These are phyloP conservation scores for Chelon labrosus DNA, from an alignment of 2,797 vertebrate genomes.

Conservation along the genomic window DNA sequence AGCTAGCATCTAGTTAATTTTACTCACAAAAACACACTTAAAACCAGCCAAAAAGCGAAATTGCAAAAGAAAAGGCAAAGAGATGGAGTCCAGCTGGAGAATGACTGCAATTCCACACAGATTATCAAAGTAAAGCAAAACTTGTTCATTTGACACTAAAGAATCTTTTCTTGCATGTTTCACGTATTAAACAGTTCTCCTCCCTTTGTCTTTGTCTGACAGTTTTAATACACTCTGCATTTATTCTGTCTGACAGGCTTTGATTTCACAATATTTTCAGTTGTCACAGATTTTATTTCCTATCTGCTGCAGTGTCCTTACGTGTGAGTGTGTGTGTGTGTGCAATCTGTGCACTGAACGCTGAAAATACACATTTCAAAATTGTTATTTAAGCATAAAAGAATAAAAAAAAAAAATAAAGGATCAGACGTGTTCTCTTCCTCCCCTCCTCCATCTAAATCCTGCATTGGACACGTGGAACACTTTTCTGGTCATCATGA, in stretches of 20 bases:
- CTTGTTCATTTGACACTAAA: neutral
- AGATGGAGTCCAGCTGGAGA: too few species aligned
- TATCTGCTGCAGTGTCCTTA: neutral
- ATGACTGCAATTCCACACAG: neutral
- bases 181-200: neutral
- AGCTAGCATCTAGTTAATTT: neutral
- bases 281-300: neutral
- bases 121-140: neutral
- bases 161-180: neutral
- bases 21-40: neutral
- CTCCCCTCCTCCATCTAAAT: conserved; percentile 62
- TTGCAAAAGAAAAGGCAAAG: neutral
- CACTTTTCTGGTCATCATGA: conserved; percentile 72
- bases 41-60: neutral
- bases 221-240: neutral
- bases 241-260: neutral
- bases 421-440: conserved; percentile 45
- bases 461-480: conserved; percentile 81
- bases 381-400: conserved; percentile 10
- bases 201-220: too few species aligned
- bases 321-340: neutral
- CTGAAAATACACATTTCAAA: conserved; percentile 19
- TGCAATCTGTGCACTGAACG: neutral
- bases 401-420: neutral
- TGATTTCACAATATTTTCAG: neutral